Base-by-base conservation (phyloP, 2,113 vertebrate species). In the Myotis yumanensis region DNA sequence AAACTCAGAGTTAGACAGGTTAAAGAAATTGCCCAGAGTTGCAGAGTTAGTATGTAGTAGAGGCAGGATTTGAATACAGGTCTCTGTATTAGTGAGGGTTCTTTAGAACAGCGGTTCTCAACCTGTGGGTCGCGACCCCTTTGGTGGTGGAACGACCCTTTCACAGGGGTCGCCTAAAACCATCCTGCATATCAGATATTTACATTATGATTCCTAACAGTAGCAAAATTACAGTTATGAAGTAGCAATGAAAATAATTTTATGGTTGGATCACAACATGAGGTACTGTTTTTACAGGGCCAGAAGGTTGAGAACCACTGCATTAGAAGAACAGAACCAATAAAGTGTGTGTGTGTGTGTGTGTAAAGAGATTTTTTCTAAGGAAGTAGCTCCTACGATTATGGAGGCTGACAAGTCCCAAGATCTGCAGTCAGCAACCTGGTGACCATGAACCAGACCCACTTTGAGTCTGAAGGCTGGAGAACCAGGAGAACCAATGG, bases 31-130 rank as follows among this genome's bases (percentile, higher is more conserved):
- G 89, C 2, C 54, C 51, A 83, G 73, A 51, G 20, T 75, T 77
- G 66, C 8, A 93, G 80, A 91, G 48, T 28, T 93, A 54, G 43
- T 72, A 69, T n/a, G 54, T 68, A 54, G 30, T 90, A 94, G 48
- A 92, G 32, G 22, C 25, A 92, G 48, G 77, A 73, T 77, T 59
- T 64, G 73, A 88, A 92, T 7, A 32, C 12, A 95, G 51, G 40
- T 87, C 7, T 89, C 52, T 62, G 4, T 73, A 64, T 89, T 75
- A 43, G 32, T 89, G 20, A 48, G 62, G 7, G 87, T 83, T 86
- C 32, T 80, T 69, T 71, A 54, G 54, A 75, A 62, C 40, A 40
- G 40, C 6, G 40, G 40, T 40, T 40, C 40, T 40, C 40, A 40
- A 40, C 40, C 40, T 40, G 40, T 40, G 40, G 40, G 40, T 40